Evolutionary conservation across 2,888 invertebrate species (phyloP).

Genomic region (Synanthedon vespiformis): DNA sequence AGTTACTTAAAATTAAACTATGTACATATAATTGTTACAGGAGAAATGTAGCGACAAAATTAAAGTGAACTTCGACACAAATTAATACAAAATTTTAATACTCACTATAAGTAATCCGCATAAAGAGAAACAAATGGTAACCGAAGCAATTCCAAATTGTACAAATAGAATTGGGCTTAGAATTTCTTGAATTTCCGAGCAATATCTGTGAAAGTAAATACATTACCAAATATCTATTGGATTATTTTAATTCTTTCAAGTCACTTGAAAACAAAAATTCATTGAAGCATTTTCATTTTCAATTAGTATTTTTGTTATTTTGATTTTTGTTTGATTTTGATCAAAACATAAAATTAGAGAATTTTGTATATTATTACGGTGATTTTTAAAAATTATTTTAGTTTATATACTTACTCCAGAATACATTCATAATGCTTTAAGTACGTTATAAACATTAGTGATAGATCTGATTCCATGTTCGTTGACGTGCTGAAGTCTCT

Average conservation of each 20-base stretch:
- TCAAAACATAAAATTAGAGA: too few relatives aligned
- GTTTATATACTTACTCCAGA: constrained; percentile 16
- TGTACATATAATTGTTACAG: too few relatives aligned
- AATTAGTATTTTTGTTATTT: too few relatives aligned
- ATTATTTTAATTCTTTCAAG: background rate
- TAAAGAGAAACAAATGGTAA: constrained; percentile 39
- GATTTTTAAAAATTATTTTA: constrained; percentile 31
- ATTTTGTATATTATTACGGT: background rate
- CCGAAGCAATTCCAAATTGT: constrained; percentile 35
- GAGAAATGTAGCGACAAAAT: too few relatives aligned
- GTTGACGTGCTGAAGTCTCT: background rate
- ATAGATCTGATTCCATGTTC: background rate
- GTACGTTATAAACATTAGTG: background rate
- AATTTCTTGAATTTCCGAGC: constrained; percentile 21
- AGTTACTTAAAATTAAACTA: too few relatives aligned
- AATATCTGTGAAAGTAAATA: background rate
- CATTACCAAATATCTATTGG: background rate
- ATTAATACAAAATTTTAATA: background rate
- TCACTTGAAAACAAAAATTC: constrained; percentile 6
- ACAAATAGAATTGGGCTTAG: constrained; percentile 35
- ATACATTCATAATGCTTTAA: background rate
- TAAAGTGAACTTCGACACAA: too few relatives aligned
- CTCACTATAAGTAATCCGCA: constrained; percentile 36
- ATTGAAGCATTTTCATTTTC: too few relatives aligned
- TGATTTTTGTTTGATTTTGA: too few relatives aligned